These are phyloP conservation scores for Archegozetes longisetosus DNA, from an alignment of 1,140 invertebrate genomes.

Conservation along the genomic window DNA sequence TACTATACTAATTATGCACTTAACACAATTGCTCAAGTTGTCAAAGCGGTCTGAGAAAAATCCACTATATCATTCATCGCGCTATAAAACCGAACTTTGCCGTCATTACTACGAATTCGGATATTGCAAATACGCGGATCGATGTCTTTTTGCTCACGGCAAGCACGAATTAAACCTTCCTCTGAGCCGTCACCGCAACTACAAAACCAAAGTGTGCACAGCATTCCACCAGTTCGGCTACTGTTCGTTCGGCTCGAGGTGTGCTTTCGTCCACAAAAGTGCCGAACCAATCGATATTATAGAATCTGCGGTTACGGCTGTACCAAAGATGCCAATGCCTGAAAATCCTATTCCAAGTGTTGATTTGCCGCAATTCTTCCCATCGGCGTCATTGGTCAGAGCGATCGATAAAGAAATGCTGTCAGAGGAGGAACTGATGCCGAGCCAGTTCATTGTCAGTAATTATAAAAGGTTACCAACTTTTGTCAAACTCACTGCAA, in stretches of 20 bases:
- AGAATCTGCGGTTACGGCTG: not conserved
- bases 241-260: constrained; percentile 8
- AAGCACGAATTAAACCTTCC: not conserved
- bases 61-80: too few relatives aligned
- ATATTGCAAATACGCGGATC: constrained; percentile 3
- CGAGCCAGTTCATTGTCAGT: not conserved
- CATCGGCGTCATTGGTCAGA: not conserved
- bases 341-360: not conserved
- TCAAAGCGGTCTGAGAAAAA: too few relatives aligned
- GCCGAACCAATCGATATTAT: not conserved
- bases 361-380: not conserved
- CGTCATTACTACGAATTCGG: constrained; percentile 5
- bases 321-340: not conserved
- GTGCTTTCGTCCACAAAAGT: not conserved
- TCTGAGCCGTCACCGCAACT: constrained; percentile 1
- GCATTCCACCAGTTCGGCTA: not conserved
- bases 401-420: too few relatives aligned
- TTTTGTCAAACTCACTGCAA: too few relatives aligned
- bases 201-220: not conserved
- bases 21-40: too few relatives aligned
- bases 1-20: too few relatives aligned
- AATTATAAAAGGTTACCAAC: too few relatives aligned
- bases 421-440: too few relatives aligned
- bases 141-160: constrained; percentile 13
- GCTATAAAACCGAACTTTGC: constrained; percentile 12